Conservation (phyloP, 2,888 invertebrate genomes). For the Athalia rosae region DNA sequence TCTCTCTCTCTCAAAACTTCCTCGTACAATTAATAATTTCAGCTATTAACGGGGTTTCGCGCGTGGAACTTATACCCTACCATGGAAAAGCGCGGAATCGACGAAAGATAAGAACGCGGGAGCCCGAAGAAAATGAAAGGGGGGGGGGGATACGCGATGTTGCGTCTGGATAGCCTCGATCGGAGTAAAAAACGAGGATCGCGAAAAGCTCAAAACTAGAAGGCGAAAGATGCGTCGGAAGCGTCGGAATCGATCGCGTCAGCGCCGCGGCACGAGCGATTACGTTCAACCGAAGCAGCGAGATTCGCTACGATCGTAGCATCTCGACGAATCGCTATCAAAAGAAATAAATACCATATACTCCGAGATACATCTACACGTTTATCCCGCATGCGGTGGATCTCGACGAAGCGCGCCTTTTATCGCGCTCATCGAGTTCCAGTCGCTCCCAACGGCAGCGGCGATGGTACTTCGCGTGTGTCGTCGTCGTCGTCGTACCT, state of each 20-base stretch:
- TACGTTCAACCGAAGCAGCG: neutral
- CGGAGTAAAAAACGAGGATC: constrained; percentile 18
- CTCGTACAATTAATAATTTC: too few relatives aligned
- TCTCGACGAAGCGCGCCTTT: too few relatives aligned
- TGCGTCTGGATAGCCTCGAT: constrained; percentile 30
- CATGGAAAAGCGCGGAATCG: neutral
- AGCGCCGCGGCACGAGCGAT: neutral
- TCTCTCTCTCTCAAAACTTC: too few relatives aligned
- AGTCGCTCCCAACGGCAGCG: too few relatives aligned
- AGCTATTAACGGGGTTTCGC: too few relatives aligned
- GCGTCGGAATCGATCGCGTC: constrained; percentile 13
- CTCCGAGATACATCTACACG: too few relatives aligned
- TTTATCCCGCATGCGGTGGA: too few relatives aligned
- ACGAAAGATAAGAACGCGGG: neutral
- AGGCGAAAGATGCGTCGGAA: neutral
- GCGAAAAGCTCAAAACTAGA: neutral
- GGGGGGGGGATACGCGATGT: neutral
- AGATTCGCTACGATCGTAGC: constrained; percentile 41
- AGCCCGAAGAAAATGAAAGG: neutral
- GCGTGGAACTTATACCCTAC: neutral
- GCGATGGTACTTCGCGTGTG: neutral
- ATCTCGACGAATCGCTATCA: constrained; percentile 43
- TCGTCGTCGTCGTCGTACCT: too few relatives aligned
- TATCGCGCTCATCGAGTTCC: too few relatives aligned
- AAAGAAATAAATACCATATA: constrained; percentile 16